These are phyloP conservation scores for Arnoldichthys spilopterus DNA, from an alignment of 2,797 vertebrate genomes.

Conservation along the genomic window DNA sequence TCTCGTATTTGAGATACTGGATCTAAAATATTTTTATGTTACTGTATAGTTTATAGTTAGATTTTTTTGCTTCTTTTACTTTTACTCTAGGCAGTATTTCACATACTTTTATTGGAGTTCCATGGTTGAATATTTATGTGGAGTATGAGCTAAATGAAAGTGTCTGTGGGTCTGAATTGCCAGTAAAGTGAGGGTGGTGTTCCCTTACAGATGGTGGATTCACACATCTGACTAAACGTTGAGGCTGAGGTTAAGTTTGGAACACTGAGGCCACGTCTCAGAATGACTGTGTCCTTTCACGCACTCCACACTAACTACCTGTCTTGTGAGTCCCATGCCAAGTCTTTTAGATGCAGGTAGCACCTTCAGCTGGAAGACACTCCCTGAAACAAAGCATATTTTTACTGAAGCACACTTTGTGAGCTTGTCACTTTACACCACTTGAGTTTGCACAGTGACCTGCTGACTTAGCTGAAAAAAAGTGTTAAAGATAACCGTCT, in stretches of 20 bases:
- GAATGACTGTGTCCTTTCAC: constrained; percentile 4
- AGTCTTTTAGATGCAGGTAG: neutral
- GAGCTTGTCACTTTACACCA: neutral
- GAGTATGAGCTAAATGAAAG: neutral
- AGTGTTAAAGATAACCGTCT: neutral
- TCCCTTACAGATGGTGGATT: neutral
- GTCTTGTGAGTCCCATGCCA: neutral
- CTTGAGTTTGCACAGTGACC: neutral
- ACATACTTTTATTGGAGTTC: too few species aligned
- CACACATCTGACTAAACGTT: constrained; percentile 11
- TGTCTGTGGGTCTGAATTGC: neutral
- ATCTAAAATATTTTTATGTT: too few species aligned
- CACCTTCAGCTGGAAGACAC: neutral
- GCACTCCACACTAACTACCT: neutral
- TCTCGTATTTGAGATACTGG: too few species aligned
- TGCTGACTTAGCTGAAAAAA: neutral
- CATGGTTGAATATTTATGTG: neutral
- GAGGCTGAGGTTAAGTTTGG: constrained; percentile 4
- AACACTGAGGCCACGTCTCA: neutral
- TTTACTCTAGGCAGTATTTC: neutral
- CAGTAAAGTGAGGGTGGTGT: neutral
- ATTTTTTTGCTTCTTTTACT: neutral
- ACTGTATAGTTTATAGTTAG: too few species aligned
- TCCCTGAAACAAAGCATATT: neutral
- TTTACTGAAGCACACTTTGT: neutral